Evolutionary conservation across 2,888 invertebrate genomes (phyloP), one percentile per base, ranked within the genome.

Genomic region (Prosopocoilus inquinatus): DNA sequence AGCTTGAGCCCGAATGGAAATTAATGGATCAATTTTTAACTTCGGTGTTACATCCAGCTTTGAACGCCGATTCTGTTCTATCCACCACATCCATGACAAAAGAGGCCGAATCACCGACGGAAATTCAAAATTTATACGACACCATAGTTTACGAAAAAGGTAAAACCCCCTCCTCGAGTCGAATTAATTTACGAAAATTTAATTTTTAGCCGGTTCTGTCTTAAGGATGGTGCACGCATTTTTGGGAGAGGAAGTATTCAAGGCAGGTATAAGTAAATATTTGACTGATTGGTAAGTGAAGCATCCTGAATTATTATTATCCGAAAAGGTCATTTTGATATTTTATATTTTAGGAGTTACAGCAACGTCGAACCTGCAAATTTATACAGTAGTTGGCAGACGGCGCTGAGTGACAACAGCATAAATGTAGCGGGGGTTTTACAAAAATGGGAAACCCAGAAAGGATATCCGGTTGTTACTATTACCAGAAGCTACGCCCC

Each of bases 121-220:
- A 82, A 57, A 78, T 84, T 51, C 67, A 78, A 3, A 78, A 77
- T 1, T 79, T 80, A 5, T 81, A 85, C 65, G 84, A 85, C 64
- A 79, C 81, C 16, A 82, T 85, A 0, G 81, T 84, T 50, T 86
- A 86, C 58, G 79, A 82, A 58, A 87, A 86, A 78, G 84, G 85
- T 82, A 20, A 28, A 28, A 28, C 1, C 7, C 7, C 20, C 20
- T 28, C 1, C 20, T 28, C 20, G 20, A 28, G 7, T 28, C 5
- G 20, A 28, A 28, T 4, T 28, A 4, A 5, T 28, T 28, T 28
- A 5, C 20, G 7, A 4, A 28, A 16, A 28, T 3, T 28, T 28
- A 3, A 9, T n/a, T 50, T 50, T 28, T 13, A 53, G 82, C 89
- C 55, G 81, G 84, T 0, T 89, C 89, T 65, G 83, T 83, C 60